Evolutionary conservation across 2,113 vertebrate species (phyloP).

Genomic region (Sturnus vulgaris): DNA sequence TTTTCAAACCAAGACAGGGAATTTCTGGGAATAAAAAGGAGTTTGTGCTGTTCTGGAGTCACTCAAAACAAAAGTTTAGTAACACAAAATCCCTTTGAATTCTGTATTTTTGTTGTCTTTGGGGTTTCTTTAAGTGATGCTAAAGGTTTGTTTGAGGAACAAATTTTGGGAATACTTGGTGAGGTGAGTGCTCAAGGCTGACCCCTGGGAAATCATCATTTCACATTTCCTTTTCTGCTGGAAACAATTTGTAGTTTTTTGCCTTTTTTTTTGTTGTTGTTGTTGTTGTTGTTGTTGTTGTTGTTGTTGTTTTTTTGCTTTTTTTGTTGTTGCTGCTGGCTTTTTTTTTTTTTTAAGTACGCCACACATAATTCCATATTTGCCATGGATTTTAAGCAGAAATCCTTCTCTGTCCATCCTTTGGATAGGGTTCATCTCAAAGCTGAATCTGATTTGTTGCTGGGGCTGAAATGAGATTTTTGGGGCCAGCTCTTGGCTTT

Average conservation of each 20-base stretch:
- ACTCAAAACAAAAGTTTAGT: background rate
- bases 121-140: background rate
- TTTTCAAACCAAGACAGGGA: too few relatives aligned
- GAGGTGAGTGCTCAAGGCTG: background rate
- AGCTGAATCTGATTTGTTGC: background rate
- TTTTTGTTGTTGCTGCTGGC: background rate
- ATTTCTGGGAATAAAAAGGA: background rate
- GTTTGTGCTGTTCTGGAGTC: background rate
- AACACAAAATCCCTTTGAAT: background rate
- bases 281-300: too few relatives aligned
- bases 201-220: background rate
- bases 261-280: background rate
- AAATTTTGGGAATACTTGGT: background rate
- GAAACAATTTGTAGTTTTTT: background rate
- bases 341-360: background rate
- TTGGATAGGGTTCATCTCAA: conserved; percentile 61
- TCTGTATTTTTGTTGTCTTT: background rate
- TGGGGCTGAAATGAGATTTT: background rate
- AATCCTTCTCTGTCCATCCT: background rate
- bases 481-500: background rate
- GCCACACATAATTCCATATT: background rate
- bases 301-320: background rate
- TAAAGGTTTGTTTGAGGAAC: background rate
- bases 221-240: background rate
- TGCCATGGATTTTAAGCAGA: background rate